Base-by-base conservation (phyloP, 2,888 invertebrate genomes). In the Pecten maximus region DNA sequence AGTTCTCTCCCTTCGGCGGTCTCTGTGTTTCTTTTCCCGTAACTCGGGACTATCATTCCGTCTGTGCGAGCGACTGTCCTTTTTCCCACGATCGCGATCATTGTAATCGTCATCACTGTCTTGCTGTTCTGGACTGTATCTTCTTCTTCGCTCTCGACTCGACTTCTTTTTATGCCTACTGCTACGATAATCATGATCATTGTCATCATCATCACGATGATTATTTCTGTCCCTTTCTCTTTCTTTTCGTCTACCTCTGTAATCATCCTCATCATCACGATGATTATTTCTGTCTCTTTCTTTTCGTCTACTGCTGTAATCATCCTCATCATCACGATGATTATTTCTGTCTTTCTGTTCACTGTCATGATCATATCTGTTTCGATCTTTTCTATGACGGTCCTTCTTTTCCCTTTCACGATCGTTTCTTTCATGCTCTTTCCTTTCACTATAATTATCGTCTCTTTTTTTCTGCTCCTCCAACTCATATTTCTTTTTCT, bases 91-190 rank as follows among this genome's bases (percentile, higher is more conserved):
- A 35, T 60, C n/a, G 23, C n/a, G 60, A 60, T 74, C 74, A 28
- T 74, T 10, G 15, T 74, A 74, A 74, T 74, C 35, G 12, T 35
- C 74, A 28, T 74, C 74, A 74, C 74, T 74, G 28, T 74, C 74
- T 23, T 74, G 74, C 10, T 74, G 74, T 74, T 74, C 74, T 74
- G 74, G 74, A 35, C 74, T 74, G 74, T 74, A 74, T 10, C 74
- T 28, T 74, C 44, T 6, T 44, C 74, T 74, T 28, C 74, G 74
- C 15, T 74, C 74, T 74, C 74, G 74, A 74, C 74, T 74, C 12
- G 35, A 90, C 87, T 88, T 88, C 87, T 50, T 91, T 54, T 16
- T 92, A 50, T 90, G 88, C 44, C 90, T 91, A 54, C 50, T 88
- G 28, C 87, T 60, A 19, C 89, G 60, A 86, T 90, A 40, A 23